phyloP scores from a whole-genome alignment of 2,888 invertebrate genomes.

The Meiosimyza platycephala region DNA sequence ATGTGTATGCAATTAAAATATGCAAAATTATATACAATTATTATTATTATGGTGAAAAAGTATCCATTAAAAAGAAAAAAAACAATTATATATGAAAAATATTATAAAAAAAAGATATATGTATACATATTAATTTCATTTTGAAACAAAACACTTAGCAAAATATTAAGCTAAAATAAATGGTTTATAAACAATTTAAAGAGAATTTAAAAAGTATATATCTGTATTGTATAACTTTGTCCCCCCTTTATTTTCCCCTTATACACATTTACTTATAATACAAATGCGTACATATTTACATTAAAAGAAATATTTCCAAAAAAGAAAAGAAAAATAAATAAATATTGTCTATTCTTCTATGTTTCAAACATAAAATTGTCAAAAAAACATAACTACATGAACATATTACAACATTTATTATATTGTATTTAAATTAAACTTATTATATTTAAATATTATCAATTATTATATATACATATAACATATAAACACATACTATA shows the following conservation, averaged over 20 bases:
- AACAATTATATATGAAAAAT: neutral
- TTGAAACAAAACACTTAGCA: neutral
- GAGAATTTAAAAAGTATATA: neutral
- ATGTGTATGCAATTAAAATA: too few species aligned
- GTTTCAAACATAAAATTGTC: neutral
- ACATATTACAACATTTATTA: conserved; percentile 8
- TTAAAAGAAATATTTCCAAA: neutral
- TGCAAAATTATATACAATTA: too few species aligned
- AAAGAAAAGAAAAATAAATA: neutral
- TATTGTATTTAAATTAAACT: neutral
- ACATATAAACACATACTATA: neutral
- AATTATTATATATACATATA: conserved; percentile 19
- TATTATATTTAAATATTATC: conserved; percentile 14
- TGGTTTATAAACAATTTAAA: neutral
- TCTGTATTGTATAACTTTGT: neutral
- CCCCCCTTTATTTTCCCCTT: neutral
- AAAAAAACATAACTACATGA: neutral
- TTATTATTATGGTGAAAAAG: neutral
- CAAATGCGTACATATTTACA: conserved; percentile 12
- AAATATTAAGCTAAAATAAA: neutral
- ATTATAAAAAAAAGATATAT: neutral
- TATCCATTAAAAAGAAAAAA: neutral
- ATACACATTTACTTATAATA: neutral
- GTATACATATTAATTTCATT: neutral
- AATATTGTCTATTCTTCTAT: conserved; percentile 14